Evolutionary conservation across 2,888 invertebrate genomes (phyloP), one percentile per base, ranked within the genome.

Genomic region (Pristionchus arcanus): DNA sequence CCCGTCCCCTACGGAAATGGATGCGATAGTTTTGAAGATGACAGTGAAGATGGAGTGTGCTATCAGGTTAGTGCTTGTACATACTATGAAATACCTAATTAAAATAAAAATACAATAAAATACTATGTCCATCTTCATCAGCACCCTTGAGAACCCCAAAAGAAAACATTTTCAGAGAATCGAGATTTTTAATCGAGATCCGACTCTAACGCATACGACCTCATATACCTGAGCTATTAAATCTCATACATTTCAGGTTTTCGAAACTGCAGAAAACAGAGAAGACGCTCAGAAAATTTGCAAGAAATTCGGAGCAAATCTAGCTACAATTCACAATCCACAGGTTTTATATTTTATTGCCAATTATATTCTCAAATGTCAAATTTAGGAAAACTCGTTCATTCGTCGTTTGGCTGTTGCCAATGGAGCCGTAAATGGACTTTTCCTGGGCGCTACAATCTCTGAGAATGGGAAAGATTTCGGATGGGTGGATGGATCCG

Each of bases 401-500:
- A 31, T 71, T 71, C 68, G 68, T 34, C 68, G 68, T 11, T 71
- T 71, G 15, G 68, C 68, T 31, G 68, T 71, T 71, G 31, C 68
- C 34, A 28, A 19, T 9, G 68, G 68, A 13, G 31, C 34, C 11
- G 31, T 71, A 7, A 71, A 28, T 11, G 68, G 68, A 7, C 2
- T 71, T 3, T 34, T 31, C 13, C 68, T 71, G 15, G 68, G 68
- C 28, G 68, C 68, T 9, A 71, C 68, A 31, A 19, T 31, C 5
- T 16, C 68, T 13, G 68, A 28, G 21, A 71, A 71, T 3, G 34
- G 68, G 1, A 31, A 31, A 11, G 34, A 28, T 16, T 71, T 31
- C 19, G 68, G 68, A 31, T 71, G 68, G 68, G 19, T 71, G 13
- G 31, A 71, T 11, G 68, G 68, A 71, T 71, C 68, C 2, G 15